Evolutionary conservation across 2,113 vertebrate genomes (phyloP).

Genomic region (Pelmatolapia mariae): DNA sequence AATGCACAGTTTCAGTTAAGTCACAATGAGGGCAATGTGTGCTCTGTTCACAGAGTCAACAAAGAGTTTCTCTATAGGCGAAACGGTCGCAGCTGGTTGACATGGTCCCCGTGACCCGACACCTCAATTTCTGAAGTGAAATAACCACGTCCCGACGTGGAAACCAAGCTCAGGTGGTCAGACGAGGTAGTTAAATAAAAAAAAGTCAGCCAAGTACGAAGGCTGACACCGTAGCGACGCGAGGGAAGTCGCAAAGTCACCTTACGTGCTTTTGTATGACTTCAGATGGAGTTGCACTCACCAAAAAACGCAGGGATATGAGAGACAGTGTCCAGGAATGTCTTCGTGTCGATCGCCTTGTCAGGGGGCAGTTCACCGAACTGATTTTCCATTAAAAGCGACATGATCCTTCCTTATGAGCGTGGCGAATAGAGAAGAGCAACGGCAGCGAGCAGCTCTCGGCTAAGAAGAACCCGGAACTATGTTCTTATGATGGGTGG

Average conservation of each 20-base stretch:
- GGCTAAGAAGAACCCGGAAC: conserved; percentile 58
- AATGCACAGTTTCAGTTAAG: neutral
- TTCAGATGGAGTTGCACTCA: conserved; percentile 61
- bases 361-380: conserved; percentile 81
- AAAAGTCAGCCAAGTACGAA: neutral
- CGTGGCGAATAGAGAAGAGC: neutral
- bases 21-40: conserved; percentile 43
- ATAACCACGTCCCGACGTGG: neutral
- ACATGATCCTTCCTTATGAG: conserved; percentile 57
- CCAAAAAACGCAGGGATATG: conserved; percentile 87
- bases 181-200: neutral
- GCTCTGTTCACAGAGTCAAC: conserved; percentile 20
- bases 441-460: neutral
- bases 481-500: conserved; percentile 21
- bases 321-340: conserved; percentile 83
- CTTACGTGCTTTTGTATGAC: neutral
- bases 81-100: neutral
- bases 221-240: neutral
- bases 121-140: neutral
- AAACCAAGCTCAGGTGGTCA: neutral
- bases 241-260: neutral
- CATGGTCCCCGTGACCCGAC: neutral
- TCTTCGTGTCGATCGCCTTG: conserved; percentile 77
- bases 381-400: conserved; percentile 82
- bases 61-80: conserved; percentile 38